Conservation (phyloP, 2,113 vertebrate genomes). For the Ahaetulla prasina region DNA sequence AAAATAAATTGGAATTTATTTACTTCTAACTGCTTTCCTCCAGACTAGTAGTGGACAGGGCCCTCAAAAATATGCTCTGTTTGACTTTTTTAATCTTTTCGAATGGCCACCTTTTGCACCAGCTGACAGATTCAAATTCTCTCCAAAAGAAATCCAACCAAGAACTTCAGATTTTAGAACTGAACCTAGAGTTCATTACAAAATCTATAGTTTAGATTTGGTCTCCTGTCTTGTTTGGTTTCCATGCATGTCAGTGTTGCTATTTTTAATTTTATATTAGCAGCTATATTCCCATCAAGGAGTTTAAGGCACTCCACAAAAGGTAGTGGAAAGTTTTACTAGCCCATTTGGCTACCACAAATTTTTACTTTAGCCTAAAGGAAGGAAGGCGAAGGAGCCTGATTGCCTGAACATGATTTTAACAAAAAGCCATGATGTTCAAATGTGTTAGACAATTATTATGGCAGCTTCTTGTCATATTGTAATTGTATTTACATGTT, state of each 20-base stretch:
- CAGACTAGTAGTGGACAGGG: neutral
- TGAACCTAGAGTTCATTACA: neutral
- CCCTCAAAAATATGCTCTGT: neutral
- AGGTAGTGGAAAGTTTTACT: neutral
- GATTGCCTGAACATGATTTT: neutral
- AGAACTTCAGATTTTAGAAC: neutral
- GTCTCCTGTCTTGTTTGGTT: neutral
- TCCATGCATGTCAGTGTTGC: neutral
- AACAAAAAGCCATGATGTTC: neutral
- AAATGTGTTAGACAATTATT: neutral
- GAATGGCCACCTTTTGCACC: neutral
- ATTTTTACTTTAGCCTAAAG: neutral
- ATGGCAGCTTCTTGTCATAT: neutral
- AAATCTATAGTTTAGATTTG: neutral
- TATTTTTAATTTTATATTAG: neutral
- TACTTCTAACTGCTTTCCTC: neutral
- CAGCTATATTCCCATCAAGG: neutral
- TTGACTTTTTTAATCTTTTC: neutral
- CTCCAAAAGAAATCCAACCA: neutral
- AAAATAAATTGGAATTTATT: neutral
- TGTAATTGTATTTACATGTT: neutral
- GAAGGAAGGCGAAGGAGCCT: neutral
- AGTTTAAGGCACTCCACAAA: neutral
- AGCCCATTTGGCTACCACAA: neutral
- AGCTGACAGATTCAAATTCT: neutral